Evolutionary conservation across 2,888 invertebrate genomes (phyloP), one percentile per base, ranked within the genome.

Genomic region (Stenichneumon culpator): DNA sequence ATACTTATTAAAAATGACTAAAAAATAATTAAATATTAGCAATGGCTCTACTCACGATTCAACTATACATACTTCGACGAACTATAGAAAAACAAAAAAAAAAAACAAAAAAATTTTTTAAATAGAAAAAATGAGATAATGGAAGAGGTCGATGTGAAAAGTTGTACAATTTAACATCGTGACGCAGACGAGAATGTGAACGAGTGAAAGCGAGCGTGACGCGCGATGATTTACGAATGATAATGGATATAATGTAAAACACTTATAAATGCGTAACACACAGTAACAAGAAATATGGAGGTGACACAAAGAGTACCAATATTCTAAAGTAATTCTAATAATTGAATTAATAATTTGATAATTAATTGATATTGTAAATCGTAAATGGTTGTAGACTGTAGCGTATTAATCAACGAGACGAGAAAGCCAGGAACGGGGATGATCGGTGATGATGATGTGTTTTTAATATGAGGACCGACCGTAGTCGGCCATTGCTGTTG

Each of bases 281-380:
- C 60, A 74, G 77, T 44, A 68, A 70, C n/a, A 79, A 79, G 39
- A 75, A 82, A 83, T 82, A 90, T 84, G 88, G 87, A 89, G 90
- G 88, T 90, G 91, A 92, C 91, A 90, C 92, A 91, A 91, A 92
- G 93, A 93, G 93, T 93, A 94, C 93, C 93, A 93, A 94, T 93
- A 93, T 94, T 94, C 94, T 94, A 94, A 94, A 94, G 91, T 93
- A 94, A 94, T 93, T 93, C 93, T 94, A 94, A 93, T 92, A 91
- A 92, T 93, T 93, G 90, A 93, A 93, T 93, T 93, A 92, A 93
- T 92, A 92, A 94, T 93, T 93, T 93, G 93, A 93, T 93, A 93
- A 93, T 93, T 93, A 90, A 93, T 93, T 92, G 93, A 93, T 93
- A 93, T 93, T 93, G 93, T 93, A 93, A 92, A 93, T 93, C 92